Evolutionary conservation across 2,888 invertebrate genomes (phyloP), one percentile per base, ranked within the genome.

Genomic region (Sinopyrophorus schimmeli): DNA sequence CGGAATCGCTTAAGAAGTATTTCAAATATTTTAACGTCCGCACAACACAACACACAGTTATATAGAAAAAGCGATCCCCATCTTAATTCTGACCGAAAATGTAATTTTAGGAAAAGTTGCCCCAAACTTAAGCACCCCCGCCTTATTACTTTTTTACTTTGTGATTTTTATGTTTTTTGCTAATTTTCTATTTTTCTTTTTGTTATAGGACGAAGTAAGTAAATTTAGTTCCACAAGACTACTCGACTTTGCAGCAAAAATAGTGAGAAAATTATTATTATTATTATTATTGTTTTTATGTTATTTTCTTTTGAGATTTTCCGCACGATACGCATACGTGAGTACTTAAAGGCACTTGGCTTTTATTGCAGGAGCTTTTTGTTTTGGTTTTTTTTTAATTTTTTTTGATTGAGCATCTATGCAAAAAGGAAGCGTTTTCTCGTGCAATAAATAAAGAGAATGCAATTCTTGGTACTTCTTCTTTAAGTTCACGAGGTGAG

Each of bases 141-240:
- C 34, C 27, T 14, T 30, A 12, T 46, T 50, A 30, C 15, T 41
- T 37, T 43, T 54, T 39, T 31, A 14, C n/a, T 42, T 49, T 53
- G 20, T 46, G 34, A 43, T 30, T 54, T 46, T 48, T 41, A 20
- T 41, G 32, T 24, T 40, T 49, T 58, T 54, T 61, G 67, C 70
- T 73, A 70, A 72, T 71, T 65, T 61, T 58, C 42, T 70, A 53
- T 68, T 71, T 64, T 67, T 68, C 65, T 71, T 72, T n/a, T 72
- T 73, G 73, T 73, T 74, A 68, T 69, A 74, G 74, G 74, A 72
- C 70, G 74, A 74, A 74, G 74, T 74, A 74, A 74, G 74, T 74
- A 67, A 50, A 53, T 48, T 50, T 54, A 38, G 31, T 34, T 24
- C 42, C 39, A 47, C 46, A 47, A 27, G 31, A 20, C 38, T 27